These are phyloP conservation scores for Australoheros scitulus DNA, from an alignment of 2,113 vertebrate species.

Conservation along the genomic window DNA sequence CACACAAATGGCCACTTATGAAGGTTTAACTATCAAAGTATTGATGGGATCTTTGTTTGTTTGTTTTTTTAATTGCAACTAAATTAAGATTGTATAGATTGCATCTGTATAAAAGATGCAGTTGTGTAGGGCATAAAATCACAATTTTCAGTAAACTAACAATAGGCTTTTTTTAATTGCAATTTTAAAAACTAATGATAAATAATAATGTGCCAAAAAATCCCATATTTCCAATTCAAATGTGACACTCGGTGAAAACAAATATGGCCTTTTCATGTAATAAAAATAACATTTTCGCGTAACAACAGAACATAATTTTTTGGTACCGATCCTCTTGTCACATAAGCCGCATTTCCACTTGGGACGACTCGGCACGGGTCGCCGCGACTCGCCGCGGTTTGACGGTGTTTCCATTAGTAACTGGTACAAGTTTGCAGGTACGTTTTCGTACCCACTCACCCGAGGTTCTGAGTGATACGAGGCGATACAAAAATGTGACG, in stretches of 20 bases:
- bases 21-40: background rate
- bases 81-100: background rate
- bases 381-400: too few relatives aligned
- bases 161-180: background rate
- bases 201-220: background rate
- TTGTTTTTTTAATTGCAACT: background rate
- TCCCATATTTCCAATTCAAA: background rate
- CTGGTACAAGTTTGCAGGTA: too few relatives aligned
- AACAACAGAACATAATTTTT: background rate
- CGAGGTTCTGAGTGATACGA: too few relatives aligned
- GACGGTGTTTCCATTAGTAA: too few relatives aligned
- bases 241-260: background rate
- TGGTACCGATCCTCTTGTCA: constrained; percentile 36
- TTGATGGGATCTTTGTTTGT: background rate
- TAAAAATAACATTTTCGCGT: background rate
- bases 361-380: too few relatives aligned
- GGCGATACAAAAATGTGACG: too few relatives aligned
- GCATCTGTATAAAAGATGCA: background rate
- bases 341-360: too few relatives aligned
- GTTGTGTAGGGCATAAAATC: background rate
- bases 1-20: too few relatives aligned
- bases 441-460: too few relatives aligned
- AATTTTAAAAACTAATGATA: background rate
- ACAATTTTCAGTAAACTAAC: background rate
- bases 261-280: background rate